A percentile compares a stretch with the other conserved stretches of the same genome.
These are phyloP conservation scores for Kryptolebias marmoratus DNA, from an alignment of 2,113 vertebrate genomes.

Conservation along the genomic window DNA sequence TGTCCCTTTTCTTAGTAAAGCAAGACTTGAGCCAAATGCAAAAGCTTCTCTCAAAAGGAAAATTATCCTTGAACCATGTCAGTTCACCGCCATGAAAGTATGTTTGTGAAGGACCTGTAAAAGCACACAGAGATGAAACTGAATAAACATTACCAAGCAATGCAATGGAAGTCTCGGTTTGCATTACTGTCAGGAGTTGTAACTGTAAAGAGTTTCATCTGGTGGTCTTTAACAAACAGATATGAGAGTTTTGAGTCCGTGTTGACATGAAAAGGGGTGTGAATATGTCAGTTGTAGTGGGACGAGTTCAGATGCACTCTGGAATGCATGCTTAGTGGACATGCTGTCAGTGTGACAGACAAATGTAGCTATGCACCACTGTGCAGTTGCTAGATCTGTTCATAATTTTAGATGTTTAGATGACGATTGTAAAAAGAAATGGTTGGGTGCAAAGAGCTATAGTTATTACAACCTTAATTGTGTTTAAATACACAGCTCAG, in stretches of 20 bases:
- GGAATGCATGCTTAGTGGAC: constrained; percentile 67
- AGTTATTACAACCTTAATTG: neutral
- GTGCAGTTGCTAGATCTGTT: constrained; percentile 40
- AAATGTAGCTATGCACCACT: constrained; percentile 15
- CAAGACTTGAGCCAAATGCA: neutral
- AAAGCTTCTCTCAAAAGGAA: constrained; percentile 4
- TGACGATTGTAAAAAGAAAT: neutral
- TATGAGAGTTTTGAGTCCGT: constrained; percentile 29
- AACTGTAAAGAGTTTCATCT: constrained; percentile 46
- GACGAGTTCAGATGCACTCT: constrained; percentile 45
- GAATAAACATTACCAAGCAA: constrained; percentile 40
- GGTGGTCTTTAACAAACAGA: constrained; percentile 55
- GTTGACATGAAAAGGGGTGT: constrained; percentile 26
- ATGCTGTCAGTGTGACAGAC: constrained; percentile 37
- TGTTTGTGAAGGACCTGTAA: constrained; percentile 55
- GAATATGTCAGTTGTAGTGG: constrained; percentile 37
- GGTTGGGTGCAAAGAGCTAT: too few relatives aligned
- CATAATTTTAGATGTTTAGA: neutral
- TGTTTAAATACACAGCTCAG: neutral
- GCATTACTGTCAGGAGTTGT: constrained; percentile 46
- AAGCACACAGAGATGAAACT: constrained; percentile 57
- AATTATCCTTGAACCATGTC: constrained; percentile 13
- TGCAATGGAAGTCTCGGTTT: constrained; percentile 36
- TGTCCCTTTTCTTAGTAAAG: constrained; percentile 20
- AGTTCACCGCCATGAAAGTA: constrained; percentile 3